These are phyloP conservation scores for Reinhardtius hippoglossoides DNA, from an alignment of 2,113 vertebrate species.

Conservation along the genomic window DNA sequence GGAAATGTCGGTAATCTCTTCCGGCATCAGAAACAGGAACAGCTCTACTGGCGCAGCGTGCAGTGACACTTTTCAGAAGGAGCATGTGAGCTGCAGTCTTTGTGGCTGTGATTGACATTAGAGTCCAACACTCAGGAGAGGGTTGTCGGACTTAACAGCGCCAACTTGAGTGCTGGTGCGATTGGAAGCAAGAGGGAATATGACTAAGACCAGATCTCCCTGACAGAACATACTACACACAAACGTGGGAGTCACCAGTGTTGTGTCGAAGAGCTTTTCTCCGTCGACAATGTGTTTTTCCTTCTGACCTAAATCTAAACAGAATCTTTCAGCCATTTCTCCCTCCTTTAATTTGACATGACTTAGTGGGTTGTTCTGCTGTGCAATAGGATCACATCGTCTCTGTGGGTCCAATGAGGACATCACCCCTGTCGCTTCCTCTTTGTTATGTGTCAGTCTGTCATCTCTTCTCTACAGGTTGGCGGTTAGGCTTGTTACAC, in stretches of 20 bases:
- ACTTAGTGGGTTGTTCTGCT: constrained; percentile 38
- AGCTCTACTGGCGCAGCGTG: neutral
- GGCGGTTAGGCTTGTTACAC: constrained; percentile 64
- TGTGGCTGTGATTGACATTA: neutral
- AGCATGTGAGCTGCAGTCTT: neutral
- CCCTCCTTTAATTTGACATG: constrained; percentile 40
- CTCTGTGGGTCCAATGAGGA: constrained; percentile 49
- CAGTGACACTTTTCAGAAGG: neutral
- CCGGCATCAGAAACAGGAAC: neutral
- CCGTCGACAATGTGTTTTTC: constrained; percentile 10
- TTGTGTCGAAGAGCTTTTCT: neutral
- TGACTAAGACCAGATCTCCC: neutral
- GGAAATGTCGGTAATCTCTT: neutral
- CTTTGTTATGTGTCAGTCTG: constrained; percentile 48
- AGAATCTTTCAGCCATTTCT: constrained; percentile 24
- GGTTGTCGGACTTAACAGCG: neutral
- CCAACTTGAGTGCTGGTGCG: neutral
- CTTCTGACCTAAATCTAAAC: constrained; percentile 8
- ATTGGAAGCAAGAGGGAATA: neutral
- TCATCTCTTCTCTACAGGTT: constrained; percentile 57
- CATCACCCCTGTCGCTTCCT: constrained; percentile 31
- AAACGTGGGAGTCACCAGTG: neutral
- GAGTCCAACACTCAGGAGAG: neutral
- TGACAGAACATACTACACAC: neutral
- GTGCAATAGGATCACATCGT: constrained; percentile 26